Base-by-base conservation (phyloP, 2,888 invertebrate species). In the Nomada fabriciana region DNA sequence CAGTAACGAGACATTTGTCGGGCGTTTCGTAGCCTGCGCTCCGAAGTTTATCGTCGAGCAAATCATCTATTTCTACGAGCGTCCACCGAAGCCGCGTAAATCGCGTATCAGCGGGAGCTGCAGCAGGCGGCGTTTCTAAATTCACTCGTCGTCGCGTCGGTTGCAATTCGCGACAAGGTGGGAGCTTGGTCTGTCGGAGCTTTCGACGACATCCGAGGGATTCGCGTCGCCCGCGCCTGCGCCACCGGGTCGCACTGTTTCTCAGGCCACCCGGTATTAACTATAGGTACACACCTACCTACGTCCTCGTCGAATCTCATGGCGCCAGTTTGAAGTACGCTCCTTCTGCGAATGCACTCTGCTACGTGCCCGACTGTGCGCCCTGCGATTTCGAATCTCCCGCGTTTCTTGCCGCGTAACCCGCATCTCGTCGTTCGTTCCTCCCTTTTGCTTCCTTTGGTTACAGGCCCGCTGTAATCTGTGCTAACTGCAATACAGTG, bases 261-360 rank as follows among this genome's bases (percentile, higher is more conserved):
- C 85, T 79, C 82, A 72, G 55, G 77, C 72, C 85, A 88, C 85
- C 89, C 88, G 88, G 89, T 89, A 91, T 88, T 82, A 86, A 88
- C 87, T 85, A 86, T 91, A 88, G 85, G 82, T 82, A 84, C 83
- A 82, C 87, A 90, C 90, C 91, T 90, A 90, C 91, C 89, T 88
- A 89, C 90, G 87, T 90, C 86, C 86, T 76, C 88, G 87, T 87
- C 89, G 89, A 88, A 91, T 89, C 92, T 91, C 92, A 90, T 93
- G 93, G 93, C 93, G 93, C 93, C 93, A 94, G 93, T 94, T 94
- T 93, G 91, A 93, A 93, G 92, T 89, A 93, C 91, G 92, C 93
- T 91, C 90, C 91, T 93, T 91, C 91, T 91, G 92, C 90, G 93
- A 89, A 90, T 93, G 93, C 93, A 93, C 91, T 92, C 90, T 89